These are phyloP conservation scores for Platycnemis pennipes DNA, from an alignment of 2,888 invertebrate genomes.

Conservation along the genomic window DNA sequence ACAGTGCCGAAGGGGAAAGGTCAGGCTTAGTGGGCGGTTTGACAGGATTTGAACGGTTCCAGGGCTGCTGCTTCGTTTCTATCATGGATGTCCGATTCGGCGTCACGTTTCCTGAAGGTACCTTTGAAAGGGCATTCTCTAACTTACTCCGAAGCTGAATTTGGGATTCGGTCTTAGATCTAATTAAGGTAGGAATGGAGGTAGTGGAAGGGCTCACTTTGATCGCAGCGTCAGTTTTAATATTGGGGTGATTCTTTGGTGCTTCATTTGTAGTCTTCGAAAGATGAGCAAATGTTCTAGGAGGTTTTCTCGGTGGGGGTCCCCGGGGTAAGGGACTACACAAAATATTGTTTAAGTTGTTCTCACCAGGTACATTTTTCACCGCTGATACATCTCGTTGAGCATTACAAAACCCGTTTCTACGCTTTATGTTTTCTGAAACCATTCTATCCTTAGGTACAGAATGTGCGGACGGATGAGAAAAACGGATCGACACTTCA, in stretches of 20 bases:
- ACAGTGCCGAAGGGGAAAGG: conserved; percentile 24
- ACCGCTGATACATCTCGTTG: neutral
- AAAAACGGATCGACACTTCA: neutral
- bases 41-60: neutral
- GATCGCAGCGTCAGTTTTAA: conserved; percentile 40
- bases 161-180: conserved; percentile 79
- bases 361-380: conserved; percentile 68
- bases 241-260: neutral
- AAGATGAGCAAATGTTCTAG: conserved; percentile 82
- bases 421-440: neutral
- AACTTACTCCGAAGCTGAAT: conserved; percentile 84
- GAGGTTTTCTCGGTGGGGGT: conserved; percentile 89
- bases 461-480: neutral
- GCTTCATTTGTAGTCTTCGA: conserved; percentile 69
- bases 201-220: conserved; percentile 11
- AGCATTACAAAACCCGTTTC: neutral
- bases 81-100: neutral
- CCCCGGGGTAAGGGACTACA: conserved; percentile 86
- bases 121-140: conserved; percentile 82
- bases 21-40: conserved; percentile 55
- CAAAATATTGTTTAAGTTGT: conserved; percentile 84
- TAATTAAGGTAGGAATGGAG: conserved; percentile 70
- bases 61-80: neutral
- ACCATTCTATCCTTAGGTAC: neutral
- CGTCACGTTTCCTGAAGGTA: neutral